A percentile compares a stretch with the other conserved stretches of the same genome.
phyloP scores from a whole-genome alignment of 2,113 vertebrate genomes.

The Trachemys scripta region DNA sequence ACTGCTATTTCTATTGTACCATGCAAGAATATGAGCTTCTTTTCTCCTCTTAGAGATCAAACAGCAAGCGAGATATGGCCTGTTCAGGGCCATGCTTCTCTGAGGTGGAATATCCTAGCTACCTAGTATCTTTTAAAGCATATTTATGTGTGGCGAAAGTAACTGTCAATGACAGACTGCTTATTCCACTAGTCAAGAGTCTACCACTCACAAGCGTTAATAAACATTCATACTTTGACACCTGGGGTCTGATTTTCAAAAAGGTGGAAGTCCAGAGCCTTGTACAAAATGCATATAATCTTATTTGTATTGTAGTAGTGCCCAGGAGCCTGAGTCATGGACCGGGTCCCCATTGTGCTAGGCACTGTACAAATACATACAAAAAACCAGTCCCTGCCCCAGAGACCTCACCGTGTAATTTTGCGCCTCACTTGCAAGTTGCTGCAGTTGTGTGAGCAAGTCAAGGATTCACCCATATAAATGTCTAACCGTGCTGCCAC shows the following conservation, averaged over 20 bases:
- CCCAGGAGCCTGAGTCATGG: too few species aligned
- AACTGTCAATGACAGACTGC: accelerated
- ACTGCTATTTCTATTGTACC: not conserved
- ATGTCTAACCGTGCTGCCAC: not conserved
- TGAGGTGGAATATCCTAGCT: not conserved
- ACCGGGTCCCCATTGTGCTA: not conserved
- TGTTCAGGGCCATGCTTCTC: accelerated
- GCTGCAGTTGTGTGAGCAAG: not conserved
- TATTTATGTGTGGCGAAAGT: accelerated
- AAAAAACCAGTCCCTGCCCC: not conserved
- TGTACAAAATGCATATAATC: not conserved
- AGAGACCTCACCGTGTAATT: not conserved
- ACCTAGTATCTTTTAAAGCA: not conserved
- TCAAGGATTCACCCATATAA: not conserved
- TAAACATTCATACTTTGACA: not conserved
- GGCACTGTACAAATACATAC: not conserved
- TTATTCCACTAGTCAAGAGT: too few species aligned
- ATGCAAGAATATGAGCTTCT: accelerated
- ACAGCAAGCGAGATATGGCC: not conserved
- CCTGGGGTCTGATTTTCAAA: not conserved
- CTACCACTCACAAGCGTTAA: not conserved
- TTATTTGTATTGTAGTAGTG: not conserved
- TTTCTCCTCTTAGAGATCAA: not conserved
- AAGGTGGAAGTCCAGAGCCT: not conserved
- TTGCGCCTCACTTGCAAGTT: accelerated